Evolutionary conservation across 1,140 invertebrate genomes (phyloP).

Genomic region (Trachelipus rathkii): DNA sequence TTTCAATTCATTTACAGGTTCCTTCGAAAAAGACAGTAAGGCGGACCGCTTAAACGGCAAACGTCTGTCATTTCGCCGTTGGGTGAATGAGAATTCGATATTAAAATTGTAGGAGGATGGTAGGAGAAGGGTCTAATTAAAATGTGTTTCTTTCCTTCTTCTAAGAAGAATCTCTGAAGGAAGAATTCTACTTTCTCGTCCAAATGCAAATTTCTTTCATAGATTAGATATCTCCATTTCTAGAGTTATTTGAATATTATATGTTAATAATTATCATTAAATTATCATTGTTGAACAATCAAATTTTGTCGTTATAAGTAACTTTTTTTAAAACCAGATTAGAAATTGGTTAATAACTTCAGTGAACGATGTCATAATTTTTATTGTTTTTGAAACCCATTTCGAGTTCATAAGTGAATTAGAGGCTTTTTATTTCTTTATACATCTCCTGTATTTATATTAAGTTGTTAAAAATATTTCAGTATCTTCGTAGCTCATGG

Average conservation of each 20-base stretch:
- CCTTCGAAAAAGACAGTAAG: slow-evolving; percentile 38
- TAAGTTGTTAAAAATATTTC: too few species aligned
- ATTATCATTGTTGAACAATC: too few species aligned
- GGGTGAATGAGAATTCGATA: slow-evolving; percentile 21
- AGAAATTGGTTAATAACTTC: too few species aligned
- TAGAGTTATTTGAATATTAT: neutral
- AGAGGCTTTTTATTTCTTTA: slow-evolving; percentile 2
- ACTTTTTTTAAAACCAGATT: too few species aligned
- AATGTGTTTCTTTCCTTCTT: neutral
- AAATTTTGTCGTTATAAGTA: too few species aligned
- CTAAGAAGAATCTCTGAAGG: neutral
- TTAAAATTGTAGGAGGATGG: neutral
- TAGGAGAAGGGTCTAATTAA: neutral
- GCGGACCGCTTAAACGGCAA: slow-evolving; percentile 41
- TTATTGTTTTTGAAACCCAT: neutral
- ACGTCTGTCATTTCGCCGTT: slow-evolving; percentile 40
- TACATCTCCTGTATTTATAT: too few species aligned
- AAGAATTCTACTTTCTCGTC: neutral
- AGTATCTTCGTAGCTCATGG: too few species aligned
- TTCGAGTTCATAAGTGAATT: neutral
- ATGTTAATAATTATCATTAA: too few species aligned
- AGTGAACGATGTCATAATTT: too few species aligned
- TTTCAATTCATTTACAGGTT: neutral
- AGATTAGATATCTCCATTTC: neutral
- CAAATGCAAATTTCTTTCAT: neutral